A percentile compares a stretch with the other conserved stretches of the same genome.
Conservation (phyloP, 2,797 vertebrate genomes). For the Trematomus bernacchii region DNA sequence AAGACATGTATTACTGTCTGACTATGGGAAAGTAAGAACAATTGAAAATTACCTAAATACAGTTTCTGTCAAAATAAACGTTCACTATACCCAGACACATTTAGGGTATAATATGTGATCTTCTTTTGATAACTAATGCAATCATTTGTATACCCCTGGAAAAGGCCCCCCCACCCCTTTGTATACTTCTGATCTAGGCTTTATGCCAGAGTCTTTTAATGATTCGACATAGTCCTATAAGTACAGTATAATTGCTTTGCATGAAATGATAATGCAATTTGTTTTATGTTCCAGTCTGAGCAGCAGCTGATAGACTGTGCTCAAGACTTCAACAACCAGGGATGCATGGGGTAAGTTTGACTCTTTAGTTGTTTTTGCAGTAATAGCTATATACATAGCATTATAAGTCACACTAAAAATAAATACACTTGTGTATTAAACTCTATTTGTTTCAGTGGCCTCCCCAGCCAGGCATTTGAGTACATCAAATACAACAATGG, state of each 20-base stretch:
- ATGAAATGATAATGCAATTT: slow-evolving; percentile 3
- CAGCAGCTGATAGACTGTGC: slow-evolving; percentile 93
- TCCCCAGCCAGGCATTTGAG: slow-evolving; percentile 95
- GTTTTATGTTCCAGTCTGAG: slow-evolving; percentile 82
- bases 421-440: background rate
- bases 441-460: slow-evolving; percentile 82
- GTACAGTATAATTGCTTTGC: background rate
- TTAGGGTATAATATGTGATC: background rate
- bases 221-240: background rate
- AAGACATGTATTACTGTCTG: too few species aligned
- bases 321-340: slow-evolving; percentile 89
- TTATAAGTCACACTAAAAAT: background rate
- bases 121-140: background rate
- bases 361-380: background rate
- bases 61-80: too few species aligned
- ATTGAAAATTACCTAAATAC: too few species aligned
- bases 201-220: too few species aligned
- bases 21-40: too few species aligned
- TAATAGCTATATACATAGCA: background rate
- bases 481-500: slow-evolving; percentile 91
- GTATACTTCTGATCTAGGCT: too few species aligned
- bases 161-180: too few species aligned
- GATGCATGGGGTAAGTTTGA: slow-evolving; percentile 86
- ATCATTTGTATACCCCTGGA: too few species aligned
- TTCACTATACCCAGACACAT: too few species aligned